Evolutionary conservation across 2,888 invertebrate species (phyloP).

Genomic region (Apotomis betuletana): DNA sequence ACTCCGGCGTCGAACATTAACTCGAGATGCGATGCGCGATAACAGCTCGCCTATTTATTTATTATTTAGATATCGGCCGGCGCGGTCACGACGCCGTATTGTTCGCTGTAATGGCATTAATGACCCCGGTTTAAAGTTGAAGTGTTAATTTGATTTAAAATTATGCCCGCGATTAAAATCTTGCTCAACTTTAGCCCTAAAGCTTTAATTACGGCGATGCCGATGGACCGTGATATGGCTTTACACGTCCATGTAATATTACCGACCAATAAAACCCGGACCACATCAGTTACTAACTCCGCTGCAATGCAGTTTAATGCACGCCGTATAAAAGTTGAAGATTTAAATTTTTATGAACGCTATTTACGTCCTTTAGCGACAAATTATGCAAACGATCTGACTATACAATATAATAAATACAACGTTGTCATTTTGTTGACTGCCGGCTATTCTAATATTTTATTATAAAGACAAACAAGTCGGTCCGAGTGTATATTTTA

Average conservation of each 20-base stretch:
- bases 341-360: conserved; percentile 54
- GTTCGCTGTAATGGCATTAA: conserved; percentile 81
- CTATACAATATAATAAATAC: conserved; percentile 31
- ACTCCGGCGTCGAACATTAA: conserved; percentile 79
- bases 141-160: conserved; percentile 84
- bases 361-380: conserved; percentile 55
- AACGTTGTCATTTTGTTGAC: conserved; percentile 34
- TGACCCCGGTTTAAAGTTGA: conserved; percentile 83
- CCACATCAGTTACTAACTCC: conserved; percentile 55
- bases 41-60: conserved; percentile 79
- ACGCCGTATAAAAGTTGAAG: conserved; percentile 64
- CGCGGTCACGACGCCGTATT: conserved; percentile 81
- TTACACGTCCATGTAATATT: conserved; percentile 54
- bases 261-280: conserved; percentile 58
- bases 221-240: conserved; percentile 67
- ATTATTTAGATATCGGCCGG: conserved; percentile 81
- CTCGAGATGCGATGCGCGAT: conserved; percentile 77
- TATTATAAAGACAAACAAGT: conserved; percentile 27
- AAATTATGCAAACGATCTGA: conserved; percentile 61
- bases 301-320: conserved; percentile 65
- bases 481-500: conserved; percentile 18
- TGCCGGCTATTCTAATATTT: conserved; percentile 14
- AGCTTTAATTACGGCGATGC: conserved; percentile 78
- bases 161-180: conserved; percentile 80
- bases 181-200: conserved; percentile 76